Percentiles rank a stretch among this genome's conserved stretches.
Evolutionary conservation across 2,797 vertebrate species (phyloP).

Genomic region (Sebastiscus tertius): DNA sequence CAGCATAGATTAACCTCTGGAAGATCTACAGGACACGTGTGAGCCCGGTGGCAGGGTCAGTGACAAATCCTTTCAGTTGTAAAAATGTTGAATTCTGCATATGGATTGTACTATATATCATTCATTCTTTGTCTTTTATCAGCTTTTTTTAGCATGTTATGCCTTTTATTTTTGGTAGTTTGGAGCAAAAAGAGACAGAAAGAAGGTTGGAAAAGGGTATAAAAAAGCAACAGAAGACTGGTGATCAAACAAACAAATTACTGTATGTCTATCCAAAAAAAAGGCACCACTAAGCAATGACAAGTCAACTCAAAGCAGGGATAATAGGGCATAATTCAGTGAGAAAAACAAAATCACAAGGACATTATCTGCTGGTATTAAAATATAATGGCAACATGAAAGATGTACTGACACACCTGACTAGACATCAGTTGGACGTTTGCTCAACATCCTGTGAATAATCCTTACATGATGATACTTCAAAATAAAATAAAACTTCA

Average conservation of each 20-base stretch:
- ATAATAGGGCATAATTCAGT: background rate
- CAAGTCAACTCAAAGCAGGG: too few species aligned
- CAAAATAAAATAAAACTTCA: background rate
- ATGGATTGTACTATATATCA: background rate
- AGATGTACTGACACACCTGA: background rate
- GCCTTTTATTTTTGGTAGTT: background rate
- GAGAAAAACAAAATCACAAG: background rate
- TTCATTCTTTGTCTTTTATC: background rate
- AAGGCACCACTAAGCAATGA: background rate
- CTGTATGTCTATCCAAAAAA: background rate
- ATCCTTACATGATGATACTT: background rate
- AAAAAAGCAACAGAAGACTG: background rate
- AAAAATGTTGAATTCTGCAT: constrained; percentile 17
- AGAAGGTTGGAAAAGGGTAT: background rate
- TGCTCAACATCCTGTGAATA: background rate
- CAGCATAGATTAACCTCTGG: constrained; percentile 96
- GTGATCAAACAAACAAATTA: background rate
- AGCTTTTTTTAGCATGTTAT: too few species aligned
- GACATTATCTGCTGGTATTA: background rate
- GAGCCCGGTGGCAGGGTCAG: constrained; percentile 37
- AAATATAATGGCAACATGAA: background rate
- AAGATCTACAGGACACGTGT: constrained; percentile 88
- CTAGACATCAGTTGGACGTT: background rate
- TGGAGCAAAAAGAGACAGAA: too few species aligned
- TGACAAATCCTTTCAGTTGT: constrained; percentile 33